Percentiles rank a stretch among this genome's conserved stretches.
phyloP scores from a whole-genome alignment of 2,113 vertebrate genomes.

The Callipepla squamata region DNA sequence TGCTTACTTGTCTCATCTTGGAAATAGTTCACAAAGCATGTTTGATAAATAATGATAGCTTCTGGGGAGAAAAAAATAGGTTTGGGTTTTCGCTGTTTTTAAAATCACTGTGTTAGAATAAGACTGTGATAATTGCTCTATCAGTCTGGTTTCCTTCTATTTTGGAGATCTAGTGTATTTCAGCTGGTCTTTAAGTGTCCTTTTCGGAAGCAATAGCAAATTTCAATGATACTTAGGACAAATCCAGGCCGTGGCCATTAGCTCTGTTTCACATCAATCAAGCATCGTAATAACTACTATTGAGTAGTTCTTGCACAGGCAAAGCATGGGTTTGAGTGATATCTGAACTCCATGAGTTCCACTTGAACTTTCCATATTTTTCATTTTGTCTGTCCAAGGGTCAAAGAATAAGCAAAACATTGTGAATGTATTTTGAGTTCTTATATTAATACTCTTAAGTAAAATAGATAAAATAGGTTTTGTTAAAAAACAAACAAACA shows the following conservation, averaged over 20 bases:
- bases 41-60: conserved; percentile 28
- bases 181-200: background rate
- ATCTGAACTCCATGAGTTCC: background rate
- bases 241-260: background rate
- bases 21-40: background rate
- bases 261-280: background rate
- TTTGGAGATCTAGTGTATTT: conserved; percentile 21
- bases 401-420: background rate
- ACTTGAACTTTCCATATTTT: background rate
- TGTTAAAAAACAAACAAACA: background rate
- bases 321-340: background rate
- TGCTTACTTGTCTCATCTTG: conserved; percentile 11
- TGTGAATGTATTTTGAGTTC: background rate
- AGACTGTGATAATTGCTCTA: background rate
- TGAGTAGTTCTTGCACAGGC: background rate
- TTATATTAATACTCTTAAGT: background rate
- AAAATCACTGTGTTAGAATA: conserved; percentile 13
- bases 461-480: background rate
- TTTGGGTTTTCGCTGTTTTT: background rate
- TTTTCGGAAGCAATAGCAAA: background rate
- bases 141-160: background rate
- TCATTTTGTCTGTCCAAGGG: background rate
- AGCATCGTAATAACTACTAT: background rate
- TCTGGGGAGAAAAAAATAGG: background rate
- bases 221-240: background rate